Evolutionary conservation across 2,888 invertebrate species (phyloP), one percentile per base, ranked within the genome.

Genomic region (Crocallis elinguaria): DNA sequence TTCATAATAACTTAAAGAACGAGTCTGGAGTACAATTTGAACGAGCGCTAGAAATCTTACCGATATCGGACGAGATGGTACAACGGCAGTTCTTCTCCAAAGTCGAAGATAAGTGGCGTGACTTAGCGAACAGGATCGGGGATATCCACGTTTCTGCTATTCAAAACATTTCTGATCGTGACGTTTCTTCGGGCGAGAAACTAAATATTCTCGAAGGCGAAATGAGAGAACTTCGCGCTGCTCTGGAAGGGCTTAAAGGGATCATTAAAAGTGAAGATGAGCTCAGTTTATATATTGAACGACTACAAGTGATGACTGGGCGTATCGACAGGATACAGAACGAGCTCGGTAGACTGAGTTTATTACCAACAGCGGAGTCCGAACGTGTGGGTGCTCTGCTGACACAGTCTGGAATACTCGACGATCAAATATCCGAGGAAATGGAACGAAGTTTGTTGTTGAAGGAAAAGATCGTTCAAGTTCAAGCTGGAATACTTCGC

Each of bases 251-350:
- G 59, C 93, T 96, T 55, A 95, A 95, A 75, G 95, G 96, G 1
- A 94, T 96, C 0, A 94, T 97, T 35, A 96, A 95, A 73, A 96
- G 94, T 44, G 96, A 96, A 70, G 97, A 97, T 65, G 97, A 97
- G 72, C 88, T 97, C 0, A 94, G 95, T 66, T 87, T 96, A 4
- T 97, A 97, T 73, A 94, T 96, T 6, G 96, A 97, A 80, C 92
- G 96, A 42, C 86, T 97, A 6, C 96, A 96, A 84, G 95, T 96
- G 0, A 92, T 96, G 82, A 94, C 94, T 27, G 93, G 93, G 2
- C 93, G 96, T 9, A 93, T 96, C n/a, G 94, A 94, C 48, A 93
- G 94, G 39, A 96, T 96, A 60, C 95, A 96, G 71, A 95, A 96
- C 71, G 96, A 97, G 77, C 86, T 97, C 14, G 95, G 96, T 0